These are phyloP conservation scores for Epicampocera succincta DNA, from an alignment of 2,888 invertebrate species.

Conservation along the genomic window DNA sequence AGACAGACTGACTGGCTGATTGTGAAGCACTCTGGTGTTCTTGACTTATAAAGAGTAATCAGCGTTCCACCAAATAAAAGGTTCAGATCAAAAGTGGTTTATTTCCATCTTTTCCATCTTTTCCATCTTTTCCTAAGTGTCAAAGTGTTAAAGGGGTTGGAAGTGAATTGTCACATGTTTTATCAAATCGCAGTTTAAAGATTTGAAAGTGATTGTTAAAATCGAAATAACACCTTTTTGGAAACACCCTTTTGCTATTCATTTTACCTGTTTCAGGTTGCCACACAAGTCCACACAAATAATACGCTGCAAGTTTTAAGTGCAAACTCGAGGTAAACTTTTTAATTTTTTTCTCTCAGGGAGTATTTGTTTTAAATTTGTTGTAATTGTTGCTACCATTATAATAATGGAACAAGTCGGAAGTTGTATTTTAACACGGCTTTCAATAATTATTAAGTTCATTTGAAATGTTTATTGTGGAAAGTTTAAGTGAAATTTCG, in stretches of 20 bases:
- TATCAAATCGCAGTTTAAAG: too few species aligned
- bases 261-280: neutral
- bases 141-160: too few species aligned
- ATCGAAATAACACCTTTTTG: neutral
- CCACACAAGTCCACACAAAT: neutral
- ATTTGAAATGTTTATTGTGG: neutral
- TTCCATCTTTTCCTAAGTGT: too few species aligned
- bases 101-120: too few species aligned
- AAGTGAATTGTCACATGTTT: too few species aligned
- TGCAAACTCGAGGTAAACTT: constrained; percentile 15
- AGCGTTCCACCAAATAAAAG: too few species aligned
- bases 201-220: too few species aligned
- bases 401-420: constrained; percentile 32
- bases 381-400: constrained; percentile 46
- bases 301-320: constrained; percentile 32
- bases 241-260: neutral
- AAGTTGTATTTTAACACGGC: constrained; percentile 18
- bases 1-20: neutral
- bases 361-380: constrained; percentile 34
- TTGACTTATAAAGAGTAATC: neutral
- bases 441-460: constrained; percentile 4
- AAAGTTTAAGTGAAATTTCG: too few species aligned
- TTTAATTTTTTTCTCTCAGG: constrained; percentile 11
- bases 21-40: constrained; percentile 5
- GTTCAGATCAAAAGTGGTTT: too few species aligned